Evolutionary conservation across 2,113 vertebrate species (phyloP), one percentile per base, ranked within the genome.

Genomic region (Mobula birostris): DNA sequence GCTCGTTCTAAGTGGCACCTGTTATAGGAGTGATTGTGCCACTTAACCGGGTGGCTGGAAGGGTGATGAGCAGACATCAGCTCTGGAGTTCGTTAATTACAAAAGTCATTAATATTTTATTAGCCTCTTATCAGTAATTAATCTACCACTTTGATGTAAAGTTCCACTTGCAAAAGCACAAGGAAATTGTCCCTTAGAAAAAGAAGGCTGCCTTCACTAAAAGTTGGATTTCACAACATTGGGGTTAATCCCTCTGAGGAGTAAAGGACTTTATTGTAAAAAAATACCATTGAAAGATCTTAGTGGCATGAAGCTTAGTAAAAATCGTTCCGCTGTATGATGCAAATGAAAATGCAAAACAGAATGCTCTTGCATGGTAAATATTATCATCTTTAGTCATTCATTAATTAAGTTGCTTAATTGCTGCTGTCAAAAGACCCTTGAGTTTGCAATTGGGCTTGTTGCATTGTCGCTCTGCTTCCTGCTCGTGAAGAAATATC

Each of bases 371-470:
- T 96, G 95, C 97, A 97, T 97, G 96, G 97, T 97, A 97, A 98
- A 98, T 97, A 98, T 98, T 98, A 98, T 97, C 97, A 96, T 97
- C 97, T 97, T 97, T 97, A 97, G 97, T 97, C 96, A 95, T 95
- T 97, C 96, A 96, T 97, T 97, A 98, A 98, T 98, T 98, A 97
- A 97, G 97, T 97, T 97, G 96, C 96, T 97, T 98, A 98, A 98
- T 98, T 98, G 97, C 96, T 96, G 96, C 97, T 98, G 97, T 97
- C 97, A 97, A 97, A 98, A 97, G 97, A 96, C 96, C 97, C 97
- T 97, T 95, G 96, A 97, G 97, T 97, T 96, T 96, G 96, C 96
- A 96, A 96, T 96, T 96, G 94, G 95, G 95, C 96, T 95, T 95
- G 95, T 95, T 94, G 95, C 94, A 94, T 96, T 96, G 94, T 96